phyloP scores from a whole-genome alignment of 1,140 invertebrate species.

The Paracyclopina nana region DNA sequence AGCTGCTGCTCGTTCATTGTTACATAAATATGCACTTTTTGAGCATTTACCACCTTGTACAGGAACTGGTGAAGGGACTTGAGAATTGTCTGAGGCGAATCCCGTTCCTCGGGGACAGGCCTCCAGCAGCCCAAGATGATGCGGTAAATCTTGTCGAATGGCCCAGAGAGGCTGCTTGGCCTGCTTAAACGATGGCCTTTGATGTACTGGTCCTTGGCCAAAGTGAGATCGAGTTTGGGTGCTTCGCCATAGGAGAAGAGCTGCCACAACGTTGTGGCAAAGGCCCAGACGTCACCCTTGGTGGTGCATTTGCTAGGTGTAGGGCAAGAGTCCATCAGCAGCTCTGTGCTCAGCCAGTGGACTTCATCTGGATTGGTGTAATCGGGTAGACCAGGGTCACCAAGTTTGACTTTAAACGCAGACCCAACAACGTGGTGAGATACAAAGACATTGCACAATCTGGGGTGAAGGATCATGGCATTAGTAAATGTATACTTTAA shows the following conservation, averaged over 20 bases:
- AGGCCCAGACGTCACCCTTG: conserved; percentile 24
- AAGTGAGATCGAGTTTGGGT: neutral
- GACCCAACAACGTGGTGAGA: neutral
- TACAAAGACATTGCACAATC: conserved; percentile 6
- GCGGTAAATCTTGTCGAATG: neutral
- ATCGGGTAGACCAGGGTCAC: conserved; percentile 4
- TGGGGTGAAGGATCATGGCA: no score
- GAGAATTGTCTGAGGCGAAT: conserved; percentile 9
- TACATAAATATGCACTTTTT: conserved; percentile 5
- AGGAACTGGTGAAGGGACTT: conserved; percentile 9
- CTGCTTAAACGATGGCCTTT: neutral
- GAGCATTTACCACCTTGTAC: conserved; percentile 10
- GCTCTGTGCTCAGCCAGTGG: neutral
- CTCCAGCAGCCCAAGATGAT: conserved; percentile 14
- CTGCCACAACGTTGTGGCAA: conserved; percentile 26
- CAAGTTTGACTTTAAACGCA: conserved; percentile 10
- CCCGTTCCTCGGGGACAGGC: conserved; percentile 1
- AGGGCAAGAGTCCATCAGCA: neutral
- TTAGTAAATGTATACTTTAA: no score
- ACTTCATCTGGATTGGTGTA: neutral
- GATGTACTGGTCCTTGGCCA: neutral
- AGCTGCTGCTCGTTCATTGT: conserved; percentile 14
- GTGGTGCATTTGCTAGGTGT: conserved; percentile 22
- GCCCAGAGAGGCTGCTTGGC: neutral
- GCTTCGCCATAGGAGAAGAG: conserved; percentile 22